Base-by-base conservation (phyloP, 2,888 invertebrate genomes). In the Phortica okadai region DNA sequence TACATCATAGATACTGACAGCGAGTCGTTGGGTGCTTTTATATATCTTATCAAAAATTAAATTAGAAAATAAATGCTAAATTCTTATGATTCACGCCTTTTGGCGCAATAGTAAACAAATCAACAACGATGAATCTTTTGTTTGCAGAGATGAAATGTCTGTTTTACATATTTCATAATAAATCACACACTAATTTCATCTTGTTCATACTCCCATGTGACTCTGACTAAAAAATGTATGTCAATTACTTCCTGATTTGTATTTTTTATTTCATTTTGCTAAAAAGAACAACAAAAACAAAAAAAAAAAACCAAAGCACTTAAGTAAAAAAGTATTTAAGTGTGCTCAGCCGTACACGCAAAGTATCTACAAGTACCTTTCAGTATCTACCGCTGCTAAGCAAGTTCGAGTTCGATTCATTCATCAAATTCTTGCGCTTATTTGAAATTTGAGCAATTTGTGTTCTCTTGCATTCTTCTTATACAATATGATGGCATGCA, bases 401-500 rank as follows among this genome's bases (percentile, higher is more conserved):
- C 10, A 62, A 6, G 62, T 21, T 59, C 59, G 10, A 16, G 25
- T 8, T 62, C 25, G 21, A 62, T 62, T 16, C 16, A 59, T 59
- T 59, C 62, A 62, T 62, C 62, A 62, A 21, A 62, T 62, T 62
- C 62, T 25, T 62, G 6, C 25, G 25, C 25, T 2, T 11, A 25
- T 62, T 62, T 62, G 62, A 62, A 62, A 62, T 62, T 62, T 62
- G 25, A 62, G 62, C 62, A 62, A 62, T 62, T 62, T 62, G 33
- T 62, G 6, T 62, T 21, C 62, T 33, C 33, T 33, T 33, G 33
- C 33, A 33, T 6, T 62, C 59, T 16, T 16, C 59, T n/a, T 59
- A 25, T 25, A 62, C 33, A 25, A 25, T 16, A 25, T 62, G 62
- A 6, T 62, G 25, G 21, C 62, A 25, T 10, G 25, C n/a, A 62